A percentile compares a stretch with the other conserved stretches of the same genome.
phyloP scores from a whole-genome alignment of 2,113 vertebrate species.

The Trochalopteron elliotii region DNA sequence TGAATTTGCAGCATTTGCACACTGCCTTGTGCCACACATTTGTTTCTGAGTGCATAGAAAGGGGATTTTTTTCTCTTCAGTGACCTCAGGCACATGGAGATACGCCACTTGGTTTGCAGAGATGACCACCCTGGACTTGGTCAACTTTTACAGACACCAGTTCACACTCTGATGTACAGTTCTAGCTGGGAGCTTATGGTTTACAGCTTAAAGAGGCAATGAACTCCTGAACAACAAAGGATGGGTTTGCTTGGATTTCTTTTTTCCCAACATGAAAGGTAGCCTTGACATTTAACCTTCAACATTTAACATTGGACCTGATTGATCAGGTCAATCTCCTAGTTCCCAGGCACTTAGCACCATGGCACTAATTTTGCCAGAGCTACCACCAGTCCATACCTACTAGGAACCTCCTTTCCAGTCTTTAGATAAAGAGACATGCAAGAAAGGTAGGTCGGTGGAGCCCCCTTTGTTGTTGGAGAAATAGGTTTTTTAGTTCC shows the following conservation, averaged over 20 bases:
- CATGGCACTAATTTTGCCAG: not conserved
- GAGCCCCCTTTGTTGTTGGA: not conserved
- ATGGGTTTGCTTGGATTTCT: not conserved
- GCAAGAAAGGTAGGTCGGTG: not conserved
- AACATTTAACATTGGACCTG: too few relatives aligned
- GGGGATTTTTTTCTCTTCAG: not conserved
- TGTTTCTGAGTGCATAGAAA: not conserved
- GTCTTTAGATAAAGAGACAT: not conserved
- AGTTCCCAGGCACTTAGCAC: not conserved
- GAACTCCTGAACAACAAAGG: not conserved
- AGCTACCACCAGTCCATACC: not conserved
- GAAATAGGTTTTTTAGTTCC: not conserved
- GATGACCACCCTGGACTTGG: not conserved
- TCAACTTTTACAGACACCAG: not conserved
- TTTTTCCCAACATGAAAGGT: not conserved
- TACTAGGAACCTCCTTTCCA: not conserved
- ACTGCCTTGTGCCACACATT: not conserved
- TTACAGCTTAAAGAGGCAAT: not conserved
- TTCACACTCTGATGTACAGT: rapidly evolving
- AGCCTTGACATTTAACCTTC: not conserved
- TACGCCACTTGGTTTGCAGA: not conserved
- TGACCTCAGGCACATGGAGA: not conserved
- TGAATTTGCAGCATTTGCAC: not conserved
- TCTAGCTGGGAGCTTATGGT: not conserved
- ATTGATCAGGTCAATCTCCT: not conserved